These are phyloP conservation scores for Coregonus suidteri DNA, from an alignment of 2,797 vertebrate genomes.

Conservation along the genomic window DNA sequence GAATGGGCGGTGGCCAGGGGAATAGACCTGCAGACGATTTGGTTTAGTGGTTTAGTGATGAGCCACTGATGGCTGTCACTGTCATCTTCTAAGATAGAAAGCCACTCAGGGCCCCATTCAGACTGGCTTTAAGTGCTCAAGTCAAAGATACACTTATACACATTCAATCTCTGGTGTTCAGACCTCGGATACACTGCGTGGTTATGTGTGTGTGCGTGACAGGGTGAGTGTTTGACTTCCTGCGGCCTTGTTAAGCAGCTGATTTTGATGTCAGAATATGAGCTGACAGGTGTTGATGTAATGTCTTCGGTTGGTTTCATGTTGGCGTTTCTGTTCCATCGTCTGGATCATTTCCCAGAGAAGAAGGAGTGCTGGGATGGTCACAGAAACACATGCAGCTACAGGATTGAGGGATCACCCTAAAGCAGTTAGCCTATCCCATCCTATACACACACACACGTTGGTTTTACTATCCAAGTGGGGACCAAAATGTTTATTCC, in stretches of 20 bases:
- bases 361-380: no score
- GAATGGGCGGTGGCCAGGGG: conserved; percentile 49
- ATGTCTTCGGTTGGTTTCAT: not conserved
- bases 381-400: not conserved
- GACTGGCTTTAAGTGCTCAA: not conserved
- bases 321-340: no score
- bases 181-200: not conserved
- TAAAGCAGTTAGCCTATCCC: not conserved
- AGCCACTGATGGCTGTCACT: conserved; percentile 42
- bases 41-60: conserved; percentile 35
- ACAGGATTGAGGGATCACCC: not conserved
- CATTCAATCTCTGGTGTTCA: not conserved
- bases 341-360: no score
- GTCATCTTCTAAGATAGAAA: conserved; percentile 1
- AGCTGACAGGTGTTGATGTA: not conserved
- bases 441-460: conserved; percentile 13
- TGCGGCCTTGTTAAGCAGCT: no score
- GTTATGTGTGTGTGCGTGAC: not conserved
- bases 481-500: no score
- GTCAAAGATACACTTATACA: not conserved
- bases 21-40: conserved; percentile 56
- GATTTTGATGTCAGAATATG: not conserved
- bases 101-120: not conserved
- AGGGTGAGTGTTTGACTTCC: not conserved
- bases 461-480: no score